Evolutionary conservation across 2,888 invertebrate species (phyloP).

Genomic region (Tricholauxania praeusta): DNA sequence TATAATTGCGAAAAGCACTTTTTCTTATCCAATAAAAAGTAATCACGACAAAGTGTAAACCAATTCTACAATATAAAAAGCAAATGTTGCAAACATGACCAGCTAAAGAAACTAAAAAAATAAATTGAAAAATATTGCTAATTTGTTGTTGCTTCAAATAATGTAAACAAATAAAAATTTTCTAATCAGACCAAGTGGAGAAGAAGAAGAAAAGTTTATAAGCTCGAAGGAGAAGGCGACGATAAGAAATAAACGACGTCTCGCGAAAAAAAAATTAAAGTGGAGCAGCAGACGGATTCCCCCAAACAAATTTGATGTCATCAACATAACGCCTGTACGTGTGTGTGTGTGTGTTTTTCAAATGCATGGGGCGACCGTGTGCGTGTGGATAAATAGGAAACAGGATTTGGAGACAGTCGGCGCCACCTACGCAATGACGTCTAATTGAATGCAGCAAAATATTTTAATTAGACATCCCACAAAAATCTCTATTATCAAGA

Average conservation of each 20-base stretch:
- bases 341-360: too few species aligned
- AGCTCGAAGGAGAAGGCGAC: background rate
- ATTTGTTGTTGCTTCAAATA: background rate
- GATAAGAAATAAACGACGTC: background rate
- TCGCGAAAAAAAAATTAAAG: constrained; percentile 1
- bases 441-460: constrained; percentile 6
- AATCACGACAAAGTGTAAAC: too few species aligned
- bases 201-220: constrained; percentile 3
- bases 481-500: background rate
- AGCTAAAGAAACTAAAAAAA: too few species aligned
- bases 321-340: background rate
- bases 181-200: background rate
- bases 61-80: too few species aligned
- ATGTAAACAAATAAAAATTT: constrained; percentile 18
- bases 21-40: too few species aligned
- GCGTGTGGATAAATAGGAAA: too few species aligned
- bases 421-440: constrained; percentile 16
- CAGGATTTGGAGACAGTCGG: too few species aligned
- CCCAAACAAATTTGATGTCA: constrained; percentile 4
- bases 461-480: constrained; percentile 1
- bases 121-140: too few species aligned
- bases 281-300: constrained; percentile 17
- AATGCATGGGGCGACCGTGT: too few species aligned
- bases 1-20: too few species aligned
- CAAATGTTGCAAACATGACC: too few species aligned